Evolutionary conservation across 2,113 vertebrate species (phyloP).

Genomic region (Protomyctophum bolini): DNA sequence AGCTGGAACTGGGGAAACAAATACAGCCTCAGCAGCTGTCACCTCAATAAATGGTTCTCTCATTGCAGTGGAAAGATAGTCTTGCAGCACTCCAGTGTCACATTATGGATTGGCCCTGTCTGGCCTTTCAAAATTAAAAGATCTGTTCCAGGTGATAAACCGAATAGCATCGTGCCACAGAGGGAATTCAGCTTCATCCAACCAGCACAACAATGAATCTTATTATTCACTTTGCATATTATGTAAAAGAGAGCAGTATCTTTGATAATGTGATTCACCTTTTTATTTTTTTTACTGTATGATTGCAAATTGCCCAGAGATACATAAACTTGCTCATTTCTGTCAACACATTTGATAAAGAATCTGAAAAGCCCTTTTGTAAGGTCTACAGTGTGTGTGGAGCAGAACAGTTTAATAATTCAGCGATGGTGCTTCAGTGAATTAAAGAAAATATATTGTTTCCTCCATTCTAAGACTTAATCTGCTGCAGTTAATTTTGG

Average conservation of each 20-base stretch:
- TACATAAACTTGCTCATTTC: slow-evolving; percentile 30
- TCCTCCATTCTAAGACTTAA: neutral
- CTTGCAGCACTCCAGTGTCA: slow-evolving; percentile 48
- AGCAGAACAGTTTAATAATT: slow-evolving; percentile 5
- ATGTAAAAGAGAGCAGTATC: neutral
- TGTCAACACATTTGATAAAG: slow-evolving; percentile 5
- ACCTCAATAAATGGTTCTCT: slow-evolving; percentile 59
- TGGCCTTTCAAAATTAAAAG: slow-evolving; percentile 73
- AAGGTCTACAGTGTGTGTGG: neutral
- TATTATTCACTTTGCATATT: slow-evolving; percentile 43
- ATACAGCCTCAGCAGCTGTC: slow-evolving; percentile 55
- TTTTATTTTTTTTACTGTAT: neutral
- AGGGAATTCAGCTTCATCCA: slow-evolving; percentile 17
- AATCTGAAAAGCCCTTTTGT: slow-evolving; percentile 9
- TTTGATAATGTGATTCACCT: slow-evolving; percentile 22
- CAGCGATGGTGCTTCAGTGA: neutral
- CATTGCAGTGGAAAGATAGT: slow-evolving; percentile 56
- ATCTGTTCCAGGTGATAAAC: slow-evolving; percentile 69
- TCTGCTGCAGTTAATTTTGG: neutral
- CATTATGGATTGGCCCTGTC: slow-evolving; percentile 64
- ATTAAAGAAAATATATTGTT: neutral
- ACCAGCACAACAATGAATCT: slow-evolving; percentile 20
- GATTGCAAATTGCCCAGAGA: slow-evolving; percentile 5
- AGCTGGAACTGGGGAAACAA: slow-evolving; percentile 52
- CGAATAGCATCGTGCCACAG: slow-evolving; percentile 26